Percentiles rank a stretch among this genome's conserved stretches.
Conservation (phyloP, 2,113 vertebrate species). For the Megalops atlanticus region DNA sequence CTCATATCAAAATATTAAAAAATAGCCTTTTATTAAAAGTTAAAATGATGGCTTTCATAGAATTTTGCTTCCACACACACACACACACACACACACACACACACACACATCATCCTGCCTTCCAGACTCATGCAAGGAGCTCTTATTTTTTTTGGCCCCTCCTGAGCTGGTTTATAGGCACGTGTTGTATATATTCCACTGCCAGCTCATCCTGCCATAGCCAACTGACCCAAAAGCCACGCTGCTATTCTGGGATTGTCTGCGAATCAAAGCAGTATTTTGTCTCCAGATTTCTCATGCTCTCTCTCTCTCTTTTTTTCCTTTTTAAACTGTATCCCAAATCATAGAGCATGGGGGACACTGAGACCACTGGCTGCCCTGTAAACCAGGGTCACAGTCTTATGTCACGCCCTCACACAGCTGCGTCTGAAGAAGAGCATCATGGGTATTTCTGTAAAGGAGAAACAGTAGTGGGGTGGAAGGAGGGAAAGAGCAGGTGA, state of each 20-base stretch:
- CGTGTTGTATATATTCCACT: constrained; percentile 58
- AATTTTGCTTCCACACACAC: constrained; percentile 61
- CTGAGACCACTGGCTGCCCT: constrained; percentile 35
- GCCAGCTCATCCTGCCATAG: constrained; percentile 60
- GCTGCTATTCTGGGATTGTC: constrained; percentile 59
- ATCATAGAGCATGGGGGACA: constrained; percentile 36
- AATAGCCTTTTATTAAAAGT: constrained; percentile 70
- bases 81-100: too few species aligned
- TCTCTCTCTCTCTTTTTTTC: constrained; percentile 1
- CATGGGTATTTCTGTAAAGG: background rate
- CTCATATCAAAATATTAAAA: constrained; percentile 73
- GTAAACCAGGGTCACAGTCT: constrained; percentile 13
- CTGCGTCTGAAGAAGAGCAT: background rate
- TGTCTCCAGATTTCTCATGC: constrained; percentile 51
- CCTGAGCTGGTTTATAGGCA: constrained; percentile 54
- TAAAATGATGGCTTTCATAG: constrained; percentile 71
- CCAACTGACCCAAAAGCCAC: constrained; percentile 65
- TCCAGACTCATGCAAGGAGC: constrained; percentile 57
- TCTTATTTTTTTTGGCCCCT: too few species aligned
- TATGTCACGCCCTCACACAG: background rate
- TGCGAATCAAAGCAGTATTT: constrained; percentile 55
- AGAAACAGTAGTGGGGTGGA: background rate
- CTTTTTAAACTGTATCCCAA: constrained; percentile 30
- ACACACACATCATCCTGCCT: constrained; percentile 46
- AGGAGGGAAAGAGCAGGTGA: background rate